phyloP scores from a whole-genome alignment of 2,113 vertebrate species.

The Notothenia rossii region DNA sequence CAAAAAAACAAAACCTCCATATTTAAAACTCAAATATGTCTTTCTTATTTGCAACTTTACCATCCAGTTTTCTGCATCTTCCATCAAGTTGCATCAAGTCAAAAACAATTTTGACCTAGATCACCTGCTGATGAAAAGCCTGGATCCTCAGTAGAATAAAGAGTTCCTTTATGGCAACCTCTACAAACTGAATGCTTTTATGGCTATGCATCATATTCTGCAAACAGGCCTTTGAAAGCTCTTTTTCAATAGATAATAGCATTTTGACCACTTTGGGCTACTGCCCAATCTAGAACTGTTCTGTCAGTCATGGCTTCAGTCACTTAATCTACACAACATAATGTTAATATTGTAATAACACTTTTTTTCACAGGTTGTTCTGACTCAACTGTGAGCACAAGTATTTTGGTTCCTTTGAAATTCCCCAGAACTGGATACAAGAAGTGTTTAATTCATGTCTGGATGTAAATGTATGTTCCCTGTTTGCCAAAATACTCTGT shows the following conservation, averaged over 20 bases:
- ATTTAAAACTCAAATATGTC: background rate
- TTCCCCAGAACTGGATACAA: background rate
- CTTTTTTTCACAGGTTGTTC: background rate
- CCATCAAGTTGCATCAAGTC: background rate
- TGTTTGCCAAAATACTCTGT: background rate
- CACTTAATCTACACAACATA: background rate
- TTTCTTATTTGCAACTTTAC: background rate
- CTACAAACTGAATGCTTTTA: background rate
- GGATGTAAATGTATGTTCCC: background rate
- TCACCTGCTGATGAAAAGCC: conserved; percentile 1
- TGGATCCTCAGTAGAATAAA: background rate
- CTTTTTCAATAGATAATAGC: background rate
- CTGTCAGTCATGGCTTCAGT: background rate
- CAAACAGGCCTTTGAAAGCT: background rate
- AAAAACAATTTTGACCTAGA: background rate
- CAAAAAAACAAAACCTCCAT: background rate
- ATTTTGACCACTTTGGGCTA: background rate
- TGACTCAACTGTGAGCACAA: background rate
- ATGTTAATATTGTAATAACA: background rate
- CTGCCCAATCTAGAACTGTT: background rate
- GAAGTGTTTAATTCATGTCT: background rate
- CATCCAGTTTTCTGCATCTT: background rate
- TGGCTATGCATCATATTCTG: conserved; percentile 8
- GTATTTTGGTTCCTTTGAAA: background rate
- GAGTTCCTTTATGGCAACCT: background rate